Evolutionary conservation across 2,888 invertebrate genomes (phyloP), one percentile per base, ranked within the genome.

Genomic region (Drosophila quinaria): DNA sequence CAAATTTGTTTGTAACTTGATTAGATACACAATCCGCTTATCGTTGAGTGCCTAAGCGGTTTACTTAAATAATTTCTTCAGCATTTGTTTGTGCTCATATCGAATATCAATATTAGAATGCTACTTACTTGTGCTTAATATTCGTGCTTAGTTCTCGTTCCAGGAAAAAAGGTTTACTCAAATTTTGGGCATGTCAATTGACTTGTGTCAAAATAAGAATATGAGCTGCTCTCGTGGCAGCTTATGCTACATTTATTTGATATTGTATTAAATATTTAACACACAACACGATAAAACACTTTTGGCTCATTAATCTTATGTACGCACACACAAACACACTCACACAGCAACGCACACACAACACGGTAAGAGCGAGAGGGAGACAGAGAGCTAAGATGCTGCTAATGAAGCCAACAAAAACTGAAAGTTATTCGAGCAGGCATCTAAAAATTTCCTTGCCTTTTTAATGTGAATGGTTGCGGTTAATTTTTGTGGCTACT

Each of bases 221-320:
- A 55, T 51, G 56, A 55, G 66, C 25, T 62, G 44, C 41, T 42
- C n/a, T 39, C 10, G 46, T 29, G 37, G 31, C 76, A 68, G 70
- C 78, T 84, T 83, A 87, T 84, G 89, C 84, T 89, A 84, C 78
- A 87, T 84, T 87, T 80, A 87, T 81, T 74, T 71, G 70, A 80
- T 82, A 83, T 78, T 80, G 78, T 89, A 87, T 89, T 78, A 87
- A 84, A 89, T 84, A 84, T 89, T 89, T 83, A 89, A 76, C 78
- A 70, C 81, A 87, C 76, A 84, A 87, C 84, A 84, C 84, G 86
- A 86, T 89, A 84, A 85, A 86, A 89, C 83, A 86, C 88, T 89
- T 86, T 82, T 76, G 80, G 78, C 90, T 87, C 88, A 86, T 86
- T 86, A 87, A 82, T 80, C 90, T 76, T 72, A 70, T 44, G 64